These are phyloP conservation scores for Protosalanx chinensis DNA, from an alignment of 2,797 vertebrate genomes.

Conservation along the genomic window DNA sequence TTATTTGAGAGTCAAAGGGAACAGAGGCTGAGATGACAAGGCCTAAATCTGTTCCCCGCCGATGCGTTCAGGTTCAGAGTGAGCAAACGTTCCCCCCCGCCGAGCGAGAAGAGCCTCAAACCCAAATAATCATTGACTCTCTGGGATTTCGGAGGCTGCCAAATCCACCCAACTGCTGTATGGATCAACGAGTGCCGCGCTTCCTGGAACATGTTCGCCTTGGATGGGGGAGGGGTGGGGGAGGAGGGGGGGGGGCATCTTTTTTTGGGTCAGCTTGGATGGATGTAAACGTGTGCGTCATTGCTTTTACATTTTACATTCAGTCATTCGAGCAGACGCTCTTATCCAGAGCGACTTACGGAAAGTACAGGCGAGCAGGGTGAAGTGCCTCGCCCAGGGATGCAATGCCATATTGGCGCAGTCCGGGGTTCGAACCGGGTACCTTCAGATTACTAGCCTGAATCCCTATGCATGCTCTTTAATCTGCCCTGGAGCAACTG, in stretches of 20 bases:
- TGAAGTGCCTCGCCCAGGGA: no score
- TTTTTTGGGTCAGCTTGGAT: neutral
- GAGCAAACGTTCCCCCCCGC: constrained; percentile 25
- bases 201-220: neutral
- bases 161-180: constrained; percentile 17
- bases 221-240: neutral
- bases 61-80: constrained; percentile 26
- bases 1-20: neutral
- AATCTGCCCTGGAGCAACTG: neutral
- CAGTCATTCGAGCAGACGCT: no score
- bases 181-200: constrained; percentile 4
- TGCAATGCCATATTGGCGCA: no score
- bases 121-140: constrained; percentile 31
- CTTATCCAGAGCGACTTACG: no score
- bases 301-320: neutral
- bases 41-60: constrained; percentile 3
- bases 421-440: no score
- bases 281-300: no score
- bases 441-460: no score
- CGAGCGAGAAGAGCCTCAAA: constrained; percentile 27
- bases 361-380: no score
- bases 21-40: neutral
- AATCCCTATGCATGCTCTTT: neutral
- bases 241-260: neutral
- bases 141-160: constrained; percentile 28